phyloP scores from a whole-genome alignment of 2,888 invertebrate genomes.

The Drosophila incognita region DNA sequence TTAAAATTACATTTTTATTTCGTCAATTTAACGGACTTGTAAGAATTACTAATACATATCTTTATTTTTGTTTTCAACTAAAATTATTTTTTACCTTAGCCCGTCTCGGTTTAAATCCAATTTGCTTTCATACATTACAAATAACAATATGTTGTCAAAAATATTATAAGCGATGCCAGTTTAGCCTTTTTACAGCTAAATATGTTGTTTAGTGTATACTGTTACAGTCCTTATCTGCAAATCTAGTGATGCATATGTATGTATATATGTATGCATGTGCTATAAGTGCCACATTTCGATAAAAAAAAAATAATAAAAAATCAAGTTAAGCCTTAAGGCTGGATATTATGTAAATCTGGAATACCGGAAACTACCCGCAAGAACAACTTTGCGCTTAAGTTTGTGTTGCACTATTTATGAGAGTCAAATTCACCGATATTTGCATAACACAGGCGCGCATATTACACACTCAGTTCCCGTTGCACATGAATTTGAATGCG shows the following conservation, averaged over 20 bases:
- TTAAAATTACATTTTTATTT: background rate
- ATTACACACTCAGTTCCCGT: background rate
- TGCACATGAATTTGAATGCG: background rate
- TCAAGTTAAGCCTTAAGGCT: background rate
- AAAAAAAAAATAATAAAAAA: background rate
- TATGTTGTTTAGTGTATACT: background rate
- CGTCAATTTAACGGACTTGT: background rate
- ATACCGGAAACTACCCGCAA: background rate
- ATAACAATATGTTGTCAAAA: background rate
- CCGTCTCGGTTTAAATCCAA: background rate
- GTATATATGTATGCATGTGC: background rate
- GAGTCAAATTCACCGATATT: background rate
- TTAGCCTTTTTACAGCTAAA: background rate
- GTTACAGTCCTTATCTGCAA: background rate
- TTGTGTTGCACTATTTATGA: background rate
- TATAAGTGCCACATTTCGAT: background rate
- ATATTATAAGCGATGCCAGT: background rate
- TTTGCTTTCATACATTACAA: background rate
- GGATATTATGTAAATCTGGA: background rate
- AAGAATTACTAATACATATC: background rate
- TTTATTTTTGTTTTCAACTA: background rate
- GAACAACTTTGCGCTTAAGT: background rate
- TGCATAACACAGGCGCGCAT: background rate
- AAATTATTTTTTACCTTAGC: background rate
- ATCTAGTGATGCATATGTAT: background rate